phyloP scores from a whole-genome alignment of 1,140 invertebrate genomes.

The Camponotus floridanus region DNA sequence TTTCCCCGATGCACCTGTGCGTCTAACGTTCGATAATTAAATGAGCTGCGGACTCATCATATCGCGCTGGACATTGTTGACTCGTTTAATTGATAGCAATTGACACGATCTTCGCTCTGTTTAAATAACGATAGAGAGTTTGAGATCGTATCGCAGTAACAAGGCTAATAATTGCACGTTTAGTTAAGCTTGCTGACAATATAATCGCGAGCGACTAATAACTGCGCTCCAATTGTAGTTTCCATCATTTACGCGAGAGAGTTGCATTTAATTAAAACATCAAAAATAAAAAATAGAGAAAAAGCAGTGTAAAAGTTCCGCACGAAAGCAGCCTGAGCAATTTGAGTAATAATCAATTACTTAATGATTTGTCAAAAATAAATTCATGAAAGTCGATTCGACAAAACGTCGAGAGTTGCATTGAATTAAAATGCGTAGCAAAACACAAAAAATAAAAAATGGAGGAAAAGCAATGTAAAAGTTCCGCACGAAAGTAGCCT shows the following conservation, averaged over 20 bases:
- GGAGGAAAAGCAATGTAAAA: too few species aligned
- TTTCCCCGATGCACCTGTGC: constrained; percentile 66
- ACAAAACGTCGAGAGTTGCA: too few species aligned
- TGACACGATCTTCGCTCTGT: background rate
- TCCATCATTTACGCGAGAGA: background rate
- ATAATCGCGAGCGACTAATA: background rate
- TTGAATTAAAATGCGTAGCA: background rate
- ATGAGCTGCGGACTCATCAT: constrained; percentile 24
- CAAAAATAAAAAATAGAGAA: too few species aligned
- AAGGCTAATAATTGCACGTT: background rate
- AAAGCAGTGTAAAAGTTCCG: background rate
- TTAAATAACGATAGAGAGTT: constrained; percentile 33
- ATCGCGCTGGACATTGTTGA: constrained; percentile 34
- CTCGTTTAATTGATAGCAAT: constrained; percentile 63
- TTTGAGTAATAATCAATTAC: background rate
- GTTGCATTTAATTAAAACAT: background rate
- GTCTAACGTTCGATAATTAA: constrained; percentile 60
- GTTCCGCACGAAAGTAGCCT: background rate
- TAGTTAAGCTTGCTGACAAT: background rate
- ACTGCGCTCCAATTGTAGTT: background rate
- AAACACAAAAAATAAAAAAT: background rate
- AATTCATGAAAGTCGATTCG: too few species aligned
- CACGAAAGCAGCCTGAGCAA: background rate
- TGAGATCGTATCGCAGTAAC: constrained; percentile 27
- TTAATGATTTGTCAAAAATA: background rate